Evolutionary conservation across 2,113 vertebrate species (phyloP), one percentile per base, ranked within the genome.

Genomic region (Bubo scandiacus): DNA sequence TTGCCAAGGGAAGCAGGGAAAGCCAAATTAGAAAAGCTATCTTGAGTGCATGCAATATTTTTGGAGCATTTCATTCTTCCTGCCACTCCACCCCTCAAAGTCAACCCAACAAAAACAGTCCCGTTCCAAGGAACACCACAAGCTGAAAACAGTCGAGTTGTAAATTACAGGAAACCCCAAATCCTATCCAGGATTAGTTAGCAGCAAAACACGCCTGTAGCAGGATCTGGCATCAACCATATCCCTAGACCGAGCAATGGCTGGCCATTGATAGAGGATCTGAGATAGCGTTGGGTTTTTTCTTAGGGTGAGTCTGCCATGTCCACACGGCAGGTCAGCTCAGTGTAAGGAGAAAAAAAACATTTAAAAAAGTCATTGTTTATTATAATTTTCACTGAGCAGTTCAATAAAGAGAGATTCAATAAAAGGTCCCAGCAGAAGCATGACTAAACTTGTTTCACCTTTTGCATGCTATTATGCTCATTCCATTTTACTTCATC

Each of bases 51-150:
- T 30, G 54, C 45, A 95, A 2, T 94, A 96, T 95, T 95, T 95
- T 95, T 94, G 87, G 93, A 97, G 62, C 63, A 63, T 40, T 92
- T 95, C 45, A 86, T 45, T 96, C 66, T 95, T 95, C 92, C 84
- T 97, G 94, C 84, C 75, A 95, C 95, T 95, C 95, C 96, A 97
- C 92, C 96, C 96, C 84, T 92, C 58, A 30, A 95, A 92, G 47
- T 21, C 58, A 94, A 92, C 92, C 94, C 96, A 97, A 95, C 70
- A 95, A 92, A 94, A 97, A 96, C 95, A 97, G 45, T 22, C 29
- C 36, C 26, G 45, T 82, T 96, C 94, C 92, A 97, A 94, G 84
- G 62, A 94, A 94, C 67, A 86, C 75, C 87, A 88, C 32, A 83
- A 47, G 78, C 81, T 77, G 83, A 95, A 94, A 94, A 92, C 81